Conservation (phyloP, 2,797 vertebrate genomes). For the Sebastes ruberrimus region DNA sequence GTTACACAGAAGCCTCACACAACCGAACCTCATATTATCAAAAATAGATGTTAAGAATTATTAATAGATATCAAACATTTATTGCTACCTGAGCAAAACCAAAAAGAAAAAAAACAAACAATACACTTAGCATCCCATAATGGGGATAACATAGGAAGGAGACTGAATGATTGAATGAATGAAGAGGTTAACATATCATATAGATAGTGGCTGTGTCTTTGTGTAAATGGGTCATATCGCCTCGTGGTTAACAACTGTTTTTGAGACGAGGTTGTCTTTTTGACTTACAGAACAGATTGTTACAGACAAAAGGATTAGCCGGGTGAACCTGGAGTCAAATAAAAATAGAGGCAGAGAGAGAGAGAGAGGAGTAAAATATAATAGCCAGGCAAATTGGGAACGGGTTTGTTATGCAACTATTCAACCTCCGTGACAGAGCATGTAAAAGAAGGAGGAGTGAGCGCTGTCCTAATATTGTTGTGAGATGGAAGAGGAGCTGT, state of each 20-base stretch:
- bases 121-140: not conserved
- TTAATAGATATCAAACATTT: constrained; percentile 38
- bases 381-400: constrained; percentile 9
- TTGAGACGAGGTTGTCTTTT: constrained; percentile 8
- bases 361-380: constrained; percentile 11
- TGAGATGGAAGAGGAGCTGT: constrained; percentile 29
- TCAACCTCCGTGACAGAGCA: constrained; percentile 21
- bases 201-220: not conserved
- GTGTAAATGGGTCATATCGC: not conserved
- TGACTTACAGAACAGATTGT: constrained; percentile 10
- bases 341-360: constrained; percentile 9
- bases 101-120: constrained; percentile 12
- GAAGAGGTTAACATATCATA: not conserved
- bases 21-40: constrained; percentile 19
- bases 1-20: constrained; percentile 3
- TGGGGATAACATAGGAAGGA: not conserved
- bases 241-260: not conserved
- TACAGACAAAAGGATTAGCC: not conserved
- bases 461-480: constrained; percentile 26
- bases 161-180: not conserved
- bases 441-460: constrained; percentile 27
- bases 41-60: constrained; percentile 45
- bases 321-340: constrained; percentile 33
- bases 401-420: constrained; percentile 28
- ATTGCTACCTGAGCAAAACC: constrained; percentile 7